phyloP scores from a whole-genome alignment of 1,140 invertebrate genomes.

The Andricus grossulariae region DNA sequence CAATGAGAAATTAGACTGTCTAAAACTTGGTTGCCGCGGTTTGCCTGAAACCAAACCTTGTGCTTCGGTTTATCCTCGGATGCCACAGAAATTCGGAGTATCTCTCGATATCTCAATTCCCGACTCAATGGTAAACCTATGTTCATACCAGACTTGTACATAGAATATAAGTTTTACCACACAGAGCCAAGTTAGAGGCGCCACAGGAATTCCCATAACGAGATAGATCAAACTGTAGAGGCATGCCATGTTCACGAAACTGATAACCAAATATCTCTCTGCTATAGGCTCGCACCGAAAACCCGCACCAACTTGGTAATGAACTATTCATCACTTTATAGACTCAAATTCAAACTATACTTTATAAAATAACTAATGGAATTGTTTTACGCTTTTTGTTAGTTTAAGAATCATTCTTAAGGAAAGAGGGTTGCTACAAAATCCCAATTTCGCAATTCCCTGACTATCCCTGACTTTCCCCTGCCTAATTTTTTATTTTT shows the following conservation, averaged over 20 bases:
- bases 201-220: constrained; percentile 7
- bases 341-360: no score
- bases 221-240: background rate
- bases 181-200: background rate
- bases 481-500: no score
- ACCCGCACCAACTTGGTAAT: no score
- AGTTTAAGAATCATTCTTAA: no score
- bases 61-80: background rate
- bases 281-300: no score
- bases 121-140: background rate
- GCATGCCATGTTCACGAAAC: background rate
- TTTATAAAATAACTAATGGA: no score
- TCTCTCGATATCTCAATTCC: constrained; percentile 8
- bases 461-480: no score
- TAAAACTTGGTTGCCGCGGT: background rate
- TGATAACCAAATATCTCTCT: background rate
- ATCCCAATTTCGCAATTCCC: no score
- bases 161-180: background rate
- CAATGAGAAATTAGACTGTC: background rate
- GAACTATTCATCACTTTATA: no score
- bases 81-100: background rate
- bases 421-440: no score
- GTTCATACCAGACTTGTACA: background rate
- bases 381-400: no score
- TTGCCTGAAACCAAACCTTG: background rate